These are phyloP conservation scores for Rhinophrynus dorsalis DNA, from an alignment of 2,797 vertebrate genomes.

Conservation along the genomic window DNA sequence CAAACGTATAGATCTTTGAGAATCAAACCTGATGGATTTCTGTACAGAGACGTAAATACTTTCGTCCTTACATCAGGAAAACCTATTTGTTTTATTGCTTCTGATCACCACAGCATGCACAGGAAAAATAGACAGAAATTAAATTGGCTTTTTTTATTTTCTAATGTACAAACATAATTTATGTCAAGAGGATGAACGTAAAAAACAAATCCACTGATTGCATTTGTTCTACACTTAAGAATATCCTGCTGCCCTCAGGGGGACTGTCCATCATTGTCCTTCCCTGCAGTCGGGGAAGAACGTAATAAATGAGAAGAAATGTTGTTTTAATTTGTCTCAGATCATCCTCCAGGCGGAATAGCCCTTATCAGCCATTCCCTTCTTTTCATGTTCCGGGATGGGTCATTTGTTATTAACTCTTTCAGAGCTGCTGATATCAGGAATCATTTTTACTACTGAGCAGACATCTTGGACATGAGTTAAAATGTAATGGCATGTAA, in stretches of 20 bases:
- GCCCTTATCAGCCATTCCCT: neutral
- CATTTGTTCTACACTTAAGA: slow-evolving; percentile 11
- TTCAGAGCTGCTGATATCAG: too few relatives aligned
- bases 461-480: too few relatives aligned
- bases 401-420: neutral
- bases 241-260: slow-evolving; percentile 20
- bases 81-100: too few relatives aligned
- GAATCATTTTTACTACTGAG: too few relatives aligned
- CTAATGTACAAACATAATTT: slow-evolving; percentile 16
- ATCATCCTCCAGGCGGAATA: neutral
- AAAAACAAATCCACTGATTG: slow-evolving; percentile 25
- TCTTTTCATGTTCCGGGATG: neutral
- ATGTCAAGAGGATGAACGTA: slow-evolving; percentile 16
- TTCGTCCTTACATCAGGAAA: too few relatives aligned
- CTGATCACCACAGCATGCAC: too few relatives aligned
- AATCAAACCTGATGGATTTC: too few relatives aligned
- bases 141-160: slow-evolving; percentile 31
- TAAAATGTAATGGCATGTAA: too few relatives aligned
- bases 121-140: too few relatives aligned
- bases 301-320: slow-evolving; percentile 9
- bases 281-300: neutral
- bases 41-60: too few relatives aligned
- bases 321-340: slow-evolving; percentile 12
- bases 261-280: slow-evolving; percentile 1
- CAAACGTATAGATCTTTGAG: too few relatives aligned